phyloP scores from a whole-genome alignment of 2,888 invertebrate genomes.

The Glyphotaelius pellucidus region DNA sequence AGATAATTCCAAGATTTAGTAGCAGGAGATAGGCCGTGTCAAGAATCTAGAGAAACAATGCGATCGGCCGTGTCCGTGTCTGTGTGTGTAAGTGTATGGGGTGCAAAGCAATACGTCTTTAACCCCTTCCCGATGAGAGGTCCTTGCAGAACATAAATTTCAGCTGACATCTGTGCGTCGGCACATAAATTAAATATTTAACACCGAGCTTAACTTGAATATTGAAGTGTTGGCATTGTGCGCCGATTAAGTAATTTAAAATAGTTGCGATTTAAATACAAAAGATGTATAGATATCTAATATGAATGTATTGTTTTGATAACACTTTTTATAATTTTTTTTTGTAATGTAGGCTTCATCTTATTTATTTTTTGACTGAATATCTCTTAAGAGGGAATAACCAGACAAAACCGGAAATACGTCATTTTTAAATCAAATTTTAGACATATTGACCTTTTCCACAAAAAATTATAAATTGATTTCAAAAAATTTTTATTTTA shows the following conservation, averaged over 20 bases:
- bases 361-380: too few relatives aligned
- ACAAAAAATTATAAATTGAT: too few relatives aligned
- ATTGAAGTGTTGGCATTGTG: conserved; percentile 54
- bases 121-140: conserved; percentile 49
- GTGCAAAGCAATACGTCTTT: conserved; percentile 51
- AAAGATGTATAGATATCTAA: too few relatives aligned
- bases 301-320: too few relatives aligned
- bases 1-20: conserved; percentile 20
- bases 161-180: conserved; percentile 66
- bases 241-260: conserved; percentile 50
- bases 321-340: too few relatives aligned
- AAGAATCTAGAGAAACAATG: conserved; percentile 38
- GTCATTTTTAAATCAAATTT: too few relatives aligned
- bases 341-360: too few relatives aligned
- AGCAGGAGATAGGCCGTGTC: conserved; percentile 39
- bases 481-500: too few relatives aligned
- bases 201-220: conserved; percentile 61
- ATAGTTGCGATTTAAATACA: too few relatives aligned
- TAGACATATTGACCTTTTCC: too few relatives aligned
- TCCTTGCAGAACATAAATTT: conserved; percentile 64
- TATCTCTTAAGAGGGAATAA: too few relatives aligned
- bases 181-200: conserved; percentile 67
- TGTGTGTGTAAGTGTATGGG: conserved; percentile 11
- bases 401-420: too few relatives aligned
- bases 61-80: not conserved